Evolutionary conservation across 2,888 invertebrate genomes (phyloP), one percentile per base, ranked within the genome.

Genomic region (Lathronympha strigana): DNA sequence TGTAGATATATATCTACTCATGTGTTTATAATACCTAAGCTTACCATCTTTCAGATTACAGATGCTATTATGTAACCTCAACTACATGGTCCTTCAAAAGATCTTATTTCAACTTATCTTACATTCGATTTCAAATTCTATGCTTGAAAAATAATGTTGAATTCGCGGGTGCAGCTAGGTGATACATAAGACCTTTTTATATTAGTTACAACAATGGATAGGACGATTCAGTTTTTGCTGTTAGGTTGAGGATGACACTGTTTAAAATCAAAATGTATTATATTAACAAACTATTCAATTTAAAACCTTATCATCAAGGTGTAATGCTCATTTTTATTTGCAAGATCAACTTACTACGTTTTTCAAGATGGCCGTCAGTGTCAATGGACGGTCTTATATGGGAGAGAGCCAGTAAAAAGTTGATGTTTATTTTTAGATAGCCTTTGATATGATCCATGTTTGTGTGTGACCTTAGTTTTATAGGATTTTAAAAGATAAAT

Each of bases 341-440:
- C 11, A 17, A 13, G 3, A 8, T 28, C 6, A 13, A 28, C 25
- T 28, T 55, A 43, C 17, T 11, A 21, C 28, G 40, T 21, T 57
- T 31, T 45, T 45, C 15, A 31, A 21, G 19, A 19, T 31, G 31
- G 28, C 19, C 5, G 17, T n/a, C 11, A 11, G 15, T 45, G 43
- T 57, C 55, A 57, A 6, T 45, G 57, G 43, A 31, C n/a, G 57
- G 28, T 45, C 57, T n/a, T 57, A 57, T 57, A 57, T 31, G 57
- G 57, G 31, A 57, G 31, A 2, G 45, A 57, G 28, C 57, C 57
- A 55, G 43, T 15, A 57, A 57, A 43, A 55, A 57, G 43, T 45
- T 43, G 43, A 28, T 31, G 17, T 43, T 45, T 45, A 45, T 31
- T 57, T 31, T 45, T 45, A 45, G 43, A 43, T 57, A 57, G 57